Evolutionary conservation across 2,113 vertebrate genomes (phyloP).

Genomic region (Nicator chloris): DNA sequence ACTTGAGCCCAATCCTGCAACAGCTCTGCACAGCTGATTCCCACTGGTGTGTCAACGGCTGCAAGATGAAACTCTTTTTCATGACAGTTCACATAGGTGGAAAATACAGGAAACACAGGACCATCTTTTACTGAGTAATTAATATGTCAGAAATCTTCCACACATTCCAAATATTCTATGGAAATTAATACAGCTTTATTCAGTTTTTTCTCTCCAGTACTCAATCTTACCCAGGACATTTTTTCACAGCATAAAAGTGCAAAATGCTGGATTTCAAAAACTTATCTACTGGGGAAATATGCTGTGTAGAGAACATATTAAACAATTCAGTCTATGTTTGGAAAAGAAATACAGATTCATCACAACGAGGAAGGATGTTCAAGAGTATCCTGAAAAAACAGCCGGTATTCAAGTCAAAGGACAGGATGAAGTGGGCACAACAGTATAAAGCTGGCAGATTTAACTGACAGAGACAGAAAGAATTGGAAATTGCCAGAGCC

Average conservation of each 20-base stretch:
- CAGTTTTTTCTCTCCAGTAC: neutral
- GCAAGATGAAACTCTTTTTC: neutral
- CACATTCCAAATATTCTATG: neutral
- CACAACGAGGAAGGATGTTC: slow-evolving; percentile 40
- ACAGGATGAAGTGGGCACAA: slow-evolving; percentile 53
- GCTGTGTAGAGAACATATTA: neutral
- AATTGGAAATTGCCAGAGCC: slow-evolving; percentile 27
- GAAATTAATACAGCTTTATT: neutral
- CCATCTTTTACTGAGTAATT: neutral
- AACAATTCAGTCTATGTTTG: slow-evolving; percentile 35
- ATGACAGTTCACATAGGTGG: neutral
- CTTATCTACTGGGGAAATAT: neutral
- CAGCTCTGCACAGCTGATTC: neutral
- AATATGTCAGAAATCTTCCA: neutral
- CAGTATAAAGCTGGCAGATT: slow-evolving; percentile 34
- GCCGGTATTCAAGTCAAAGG: slow-evolving; percentile 6
- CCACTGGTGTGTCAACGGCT: neutral
- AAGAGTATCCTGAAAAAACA: slow-evolving; percentile 53
- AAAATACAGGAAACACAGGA: neutral
- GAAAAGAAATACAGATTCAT: slow-evolving; percentile 50
- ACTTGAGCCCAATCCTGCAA: neutral
- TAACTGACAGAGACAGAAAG: slow-evolving; percentile 43
- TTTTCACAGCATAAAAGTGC: neutral
- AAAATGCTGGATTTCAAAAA: slow-evolving; percentile 19
- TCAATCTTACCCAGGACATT: neutral